These are phyloP conservation scores for Pachycephus smyrnensis DNA, from an alignment of 2,888 invertebrate species.

Conservation along the genomic window DNA sequence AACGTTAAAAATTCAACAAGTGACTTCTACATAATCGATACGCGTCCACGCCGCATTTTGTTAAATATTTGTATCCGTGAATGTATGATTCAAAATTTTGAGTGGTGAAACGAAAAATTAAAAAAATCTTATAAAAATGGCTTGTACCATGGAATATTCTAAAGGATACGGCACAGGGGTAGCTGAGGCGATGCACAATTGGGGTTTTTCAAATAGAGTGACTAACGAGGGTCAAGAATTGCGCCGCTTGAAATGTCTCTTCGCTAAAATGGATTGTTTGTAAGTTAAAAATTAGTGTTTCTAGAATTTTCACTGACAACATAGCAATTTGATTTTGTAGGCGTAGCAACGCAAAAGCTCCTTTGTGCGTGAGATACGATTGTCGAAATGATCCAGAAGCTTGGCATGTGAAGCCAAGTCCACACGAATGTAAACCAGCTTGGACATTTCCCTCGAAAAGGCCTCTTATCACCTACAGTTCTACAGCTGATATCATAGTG, in stretches of 20 bases:
- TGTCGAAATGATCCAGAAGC: slow-evolving; percentile 50
- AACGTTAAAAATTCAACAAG: no score
- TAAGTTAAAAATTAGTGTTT: slow-evolving; percentile 31
- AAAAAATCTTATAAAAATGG: slow-evolving; percentile 25
- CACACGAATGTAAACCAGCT: slow-evolving; percentile 51
- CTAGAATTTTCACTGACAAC: not conserved
- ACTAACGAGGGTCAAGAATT: slow-evolving; percentile 53
- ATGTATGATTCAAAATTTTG: no score
- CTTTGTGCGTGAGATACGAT: slow-evolving; percentile 47
- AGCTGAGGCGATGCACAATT: slow-evolving; percentile 57
- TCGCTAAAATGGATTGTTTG: slow-evolving; percentile 54
- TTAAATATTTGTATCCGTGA: no score
- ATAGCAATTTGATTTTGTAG: slow-evolving; percentile 19
- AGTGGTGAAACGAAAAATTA: no score
- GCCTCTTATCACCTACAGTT: slow-evolving; percentile 53
- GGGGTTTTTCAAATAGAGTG: slow-evolving; percentile 56
- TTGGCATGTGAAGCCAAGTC: slow-evolving; percentile 52
- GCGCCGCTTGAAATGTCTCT: slow-evolving; percentile 49
- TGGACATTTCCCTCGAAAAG: slow-evolving; percentile 51
- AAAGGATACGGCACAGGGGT: slow-evolving; percentile 49
- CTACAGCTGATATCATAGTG: slow-evolving; percentile 40
- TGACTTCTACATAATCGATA: no score
- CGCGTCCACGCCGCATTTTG: no score
- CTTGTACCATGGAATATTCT: slow-evolving; percentile 48
- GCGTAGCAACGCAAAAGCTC: slow-evolving; percentile 27